Evolutionary conservation across 2,797 vertebrate species (phyloP), one percentile per base, ranked within the genome.

Genomic region (Pogonophryne albipinna): DNA sequence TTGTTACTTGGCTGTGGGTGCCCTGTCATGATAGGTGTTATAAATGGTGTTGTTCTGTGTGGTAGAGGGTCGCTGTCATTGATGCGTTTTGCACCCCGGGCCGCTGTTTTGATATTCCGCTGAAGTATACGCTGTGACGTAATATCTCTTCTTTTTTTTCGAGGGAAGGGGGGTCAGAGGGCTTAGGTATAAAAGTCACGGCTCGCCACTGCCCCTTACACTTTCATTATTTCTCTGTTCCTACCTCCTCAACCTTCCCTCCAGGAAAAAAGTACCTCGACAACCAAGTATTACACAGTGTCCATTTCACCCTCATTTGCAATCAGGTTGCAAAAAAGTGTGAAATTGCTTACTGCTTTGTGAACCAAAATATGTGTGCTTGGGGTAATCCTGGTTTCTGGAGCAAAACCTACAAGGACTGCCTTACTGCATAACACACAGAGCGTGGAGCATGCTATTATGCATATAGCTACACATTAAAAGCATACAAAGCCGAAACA

Each of bases 301-400:
- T 86, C 83, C n/a, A 31, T 80, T 78, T 87, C 46, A 19, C 50
- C 77, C 71, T 83, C 64, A 65, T 73, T 76, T 80, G 67, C 78
- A 85, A 84, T 83, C 80, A 85, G 74, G 80, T 87, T 88, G 66
- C 67, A 72, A 81, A 88, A 89, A 86, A 84, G 87, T 92, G 89
- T 90, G 87, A 91, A 91, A 90, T 86, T 83, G 87, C 87, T 87
- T 64, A 69, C 65, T 75, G 84, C 77, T 86, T 86, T 89, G 75
- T 84, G 68, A 85, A 82, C 73, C 78, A 80, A 80, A 83, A 88
- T 74, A 63, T 52, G 50, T 84, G 79, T 85, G 83, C 66, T 83
- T 74, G 58, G 67, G 80, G 80, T 85, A 86, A 87, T 85, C 78
- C 79, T 68, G 78, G 61, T 76, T 91, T 79, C 69, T 69, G 67